phyloP scores from a whole-genome alignment of 2,113 vertebrate genomes.

The Trochalopteron elliotii region DNA sequence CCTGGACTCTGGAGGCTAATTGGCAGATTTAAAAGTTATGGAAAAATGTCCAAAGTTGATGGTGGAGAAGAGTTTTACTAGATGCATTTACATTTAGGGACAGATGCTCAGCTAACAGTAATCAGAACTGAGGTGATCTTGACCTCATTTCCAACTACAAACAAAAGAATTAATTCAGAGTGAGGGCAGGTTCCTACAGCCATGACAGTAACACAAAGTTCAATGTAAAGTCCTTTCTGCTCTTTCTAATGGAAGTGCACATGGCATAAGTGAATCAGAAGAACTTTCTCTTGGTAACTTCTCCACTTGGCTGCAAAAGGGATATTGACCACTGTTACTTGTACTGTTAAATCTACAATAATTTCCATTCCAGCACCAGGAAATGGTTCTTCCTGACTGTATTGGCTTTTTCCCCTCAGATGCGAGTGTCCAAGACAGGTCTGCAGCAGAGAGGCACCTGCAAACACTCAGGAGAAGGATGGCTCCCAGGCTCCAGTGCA shows the following conservation, averaged over 20 bases:
- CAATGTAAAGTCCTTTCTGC: neutral
- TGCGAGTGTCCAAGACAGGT: neutral
- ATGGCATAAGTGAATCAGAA: neutral
- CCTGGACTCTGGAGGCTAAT: neutral
- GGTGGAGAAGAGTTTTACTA: neutral
- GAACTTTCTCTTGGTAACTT: neutral
- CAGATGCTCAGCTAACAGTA: neutral
- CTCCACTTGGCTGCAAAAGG: neutral
- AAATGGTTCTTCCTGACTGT: neutral
- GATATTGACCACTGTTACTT: neutral
- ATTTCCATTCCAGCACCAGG: neutral
- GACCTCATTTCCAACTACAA: neutral
- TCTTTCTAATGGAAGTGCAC: neutral
- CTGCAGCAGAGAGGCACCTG: neutral
- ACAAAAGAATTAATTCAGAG: neutral
- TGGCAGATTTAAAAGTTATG: neutral
- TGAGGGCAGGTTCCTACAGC: neutral
- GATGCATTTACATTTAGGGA: neutral
- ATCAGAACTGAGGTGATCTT: neutral
- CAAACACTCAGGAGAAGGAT: neutral
- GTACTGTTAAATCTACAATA: neutral
- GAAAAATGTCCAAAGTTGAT: neutral
- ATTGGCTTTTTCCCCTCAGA: neutral
- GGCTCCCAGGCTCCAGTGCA: neutral
- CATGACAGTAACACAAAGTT: neutral